These are phyloP conservation scores for Montipora capitata DNA, from an alignment of 92 coral and sea anemone species.

Conservation along the genomic window DNA sequence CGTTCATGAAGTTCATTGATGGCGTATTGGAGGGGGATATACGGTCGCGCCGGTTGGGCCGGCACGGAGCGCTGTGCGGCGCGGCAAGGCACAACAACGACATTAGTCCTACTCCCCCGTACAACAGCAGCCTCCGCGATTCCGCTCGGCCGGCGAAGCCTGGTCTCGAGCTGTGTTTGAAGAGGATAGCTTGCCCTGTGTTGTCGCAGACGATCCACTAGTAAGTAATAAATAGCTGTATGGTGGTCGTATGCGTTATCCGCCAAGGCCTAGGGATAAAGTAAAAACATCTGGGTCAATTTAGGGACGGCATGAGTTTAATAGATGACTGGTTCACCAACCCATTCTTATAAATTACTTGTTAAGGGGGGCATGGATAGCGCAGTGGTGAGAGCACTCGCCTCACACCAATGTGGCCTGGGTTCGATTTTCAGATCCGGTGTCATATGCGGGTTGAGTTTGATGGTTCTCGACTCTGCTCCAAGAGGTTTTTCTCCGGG, in stretches of 20 bases:
- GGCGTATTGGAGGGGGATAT: slow-evolving; percentile 89
- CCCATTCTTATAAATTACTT: too few relatives aligned
- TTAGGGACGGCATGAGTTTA: not conserved
- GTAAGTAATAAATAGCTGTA: slow-evolving; percentile 94
- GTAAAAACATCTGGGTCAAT: not conserved
- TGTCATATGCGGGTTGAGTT: too few relatives aligned
- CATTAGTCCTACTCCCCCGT: slow-evolving; percentile 71
- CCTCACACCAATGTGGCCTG: too few relatives aligned
- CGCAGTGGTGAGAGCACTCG: too few relatives aligned
- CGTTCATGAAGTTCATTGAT: slow-evolving; percentile 93
- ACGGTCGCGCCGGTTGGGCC: slow-evolving; percentile 81
- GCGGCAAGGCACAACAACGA: slow-evolving; percentile 69
- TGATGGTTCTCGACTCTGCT: too few relatives aligned
- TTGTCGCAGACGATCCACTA: slow-evolving; percentile 91
- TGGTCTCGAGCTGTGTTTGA: slow-evolving; percentile 89
- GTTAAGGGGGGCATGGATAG: too few relatives aligned
- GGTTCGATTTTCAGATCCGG: too few relatives aligned
- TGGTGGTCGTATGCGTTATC: slow-evolving; percentile 97
- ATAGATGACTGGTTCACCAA: too few relatives aligned
- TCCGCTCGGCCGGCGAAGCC: slow-evolving; percentile 97
- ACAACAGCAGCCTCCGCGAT: slow-evolving; percentile 98
- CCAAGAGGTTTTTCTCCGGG: too few relatives aligned
- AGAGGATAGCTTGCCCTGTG: slow-evolving; percentile 96
- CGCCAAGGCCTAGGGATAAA: slow-evolving; percentile 79
- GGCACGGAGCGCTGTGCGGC: slow-evolving; percentile 79